These are phyloP conservation scores for Triplophysa dalaica DNA, from an alignment of 2,113 vertebrate genomes.

Conservation along the genomic window DNA sequence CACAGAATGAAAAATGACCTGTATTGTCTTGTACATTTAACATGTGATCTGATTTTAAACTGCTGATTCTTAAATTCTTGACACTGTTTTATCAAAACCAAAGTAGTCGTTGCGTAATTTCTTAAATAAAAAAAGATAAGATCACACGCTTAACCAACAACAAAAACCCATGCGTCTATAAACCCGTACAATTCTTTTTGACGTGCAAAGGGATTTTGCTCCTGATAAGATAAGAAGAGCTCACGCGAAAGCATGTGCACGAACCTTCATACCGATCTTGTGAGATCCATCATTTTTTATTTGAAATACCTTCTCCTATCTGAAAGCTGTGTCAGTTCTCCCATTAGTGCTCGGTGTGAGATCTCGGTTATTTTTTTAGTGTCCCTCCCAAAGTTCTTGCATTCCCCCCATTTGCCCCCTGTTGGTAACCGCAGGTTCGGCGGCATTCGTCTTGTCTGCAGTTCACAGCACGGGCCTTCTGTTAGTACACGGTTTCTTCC, in stretches of 20 bases:
- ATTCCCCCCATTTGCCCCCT: conserved; percentile 15
- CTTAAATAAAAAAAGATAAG: too few species aligned
- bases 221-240: background rate
- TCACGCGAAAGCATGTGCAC: background rate
- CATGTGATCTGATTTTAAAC: too few species aligned
- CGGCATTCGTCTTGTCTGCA: conserved; percentile 18
- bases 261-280: background rate
- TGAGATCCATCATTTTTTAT: background rate
- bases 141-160: background rate
- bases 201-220: background rate
- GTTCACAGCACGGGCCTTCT: conserved; percentile 19
- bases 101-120: too few species aligned
- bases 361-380: background rate
- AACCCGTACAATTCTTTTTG: too few species aligned
- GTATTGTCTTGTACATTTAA: too few species aligned
- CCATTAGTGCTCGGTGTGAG: conserved; percentile 14
- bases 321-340: background rate
- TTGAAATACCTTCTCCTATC: conserved; percentile 13
- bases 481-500: background rate
- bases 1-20: background rate
- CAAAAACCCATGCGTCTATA: background rate
- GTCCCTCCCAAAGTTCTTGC: background rate
- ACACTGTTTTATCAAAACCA: too few species aligned
- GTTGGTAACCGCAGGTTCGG: background rate
- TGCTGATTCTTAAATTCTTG: too few species aligned